These are phyloP conservation scores for Aspiorhynchus laticeps DNA, from an alignment of 2,113 vertebrate genomes.

Conservation along the genomic window DNA sequence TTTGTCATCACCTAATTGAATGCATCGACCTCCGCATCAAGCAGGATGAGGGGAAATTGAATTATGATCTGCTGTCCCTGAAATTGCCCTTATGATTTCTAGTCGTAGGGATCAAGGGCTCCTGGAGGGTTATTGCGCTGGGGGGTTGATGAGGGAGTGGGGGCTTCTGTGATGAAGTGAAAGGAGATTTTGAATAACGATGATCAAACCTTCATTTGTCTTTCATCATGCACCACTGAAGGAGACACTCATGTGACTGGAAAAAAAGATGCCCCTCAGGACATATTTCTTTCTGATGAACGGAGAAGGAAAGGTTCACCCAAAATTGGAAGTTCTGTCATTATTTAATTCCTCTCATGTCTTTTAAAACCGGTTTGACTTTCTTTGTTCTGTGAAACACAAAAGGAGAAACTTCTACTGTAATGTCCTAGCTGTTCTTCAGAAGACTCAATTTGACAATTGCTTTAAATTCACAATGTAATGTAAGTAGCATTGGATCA, in stretches of 20 bases:
- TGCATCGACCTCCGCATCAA: conserved; percentile 32
- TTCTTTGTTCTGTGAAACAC: neutral
- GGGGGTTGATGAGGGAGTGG: neutral
- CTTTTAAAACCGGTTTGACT: neutral
- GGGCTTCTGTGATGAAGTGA: neutral
- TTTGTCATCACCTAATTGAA: conserved; percentile 28
- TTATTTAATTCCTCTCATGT: neutral
- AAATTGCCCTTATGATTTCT: conserved; percentile 41
- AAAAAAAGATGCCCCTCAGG: neutral
- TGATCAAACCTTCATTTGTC: conserved; percentile 20
- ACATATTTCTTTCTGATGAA: conserved; percentile 9
- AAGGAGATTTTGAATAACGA: conserved; percentile 29
- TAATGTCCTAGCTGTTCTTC: neutral
- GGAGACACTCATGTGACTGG: neutral
- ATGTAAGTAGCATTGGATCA: too few relatives aligned
- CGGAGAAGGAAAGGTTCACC: neutral
- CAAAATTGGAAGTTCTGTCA: neutral
- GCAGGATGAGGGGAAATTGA: conserved; percentile 22
- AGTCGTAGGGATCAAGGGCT: conserved; percentile 23
- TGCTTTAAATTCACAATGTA: too few relatives aligned
- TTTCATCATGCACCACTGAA: conserved; percentile 22
- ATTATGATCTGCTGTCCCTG: conserved; percentile 37
- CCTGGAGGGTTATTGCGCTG: neutral
- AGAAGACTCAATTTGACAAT: too few relatives aligned
- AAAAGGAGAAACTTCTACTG: neutral